phyloP scores from a whole-genome alignment of 2,797 vertebrate genomes.

The Muscicapa comitata region DNA sequence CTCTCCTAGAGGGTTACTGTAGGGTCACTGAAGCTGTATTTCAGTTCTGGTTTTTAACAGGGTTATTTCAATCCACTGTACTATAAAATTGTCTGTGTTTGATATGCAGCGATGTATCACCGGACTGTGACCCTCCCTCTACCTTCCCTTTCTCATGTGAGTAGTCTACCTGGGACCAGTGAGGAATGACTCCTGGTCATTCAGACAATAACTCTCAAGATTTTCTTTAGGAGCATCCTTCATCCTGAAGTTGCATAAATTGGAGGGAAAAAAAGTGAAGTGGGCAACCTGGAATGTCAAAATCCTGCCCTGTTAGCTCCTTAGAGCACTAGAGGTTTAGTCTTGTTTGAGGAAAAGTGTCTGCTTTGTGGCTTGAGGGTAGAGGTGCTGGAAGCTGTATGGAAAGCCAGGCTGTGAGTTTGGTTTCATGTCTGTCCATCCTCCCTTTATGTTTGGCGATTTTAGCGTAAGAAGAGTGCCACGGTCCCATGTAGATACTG shows the following conservation, averaged over 20 bases:
- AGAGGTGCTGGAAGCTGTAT: not conserved
- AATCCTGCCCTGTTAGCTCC: not conserved
- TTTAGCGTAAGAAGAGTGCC: not conserved
- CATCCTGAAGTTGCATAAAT: not conserved
- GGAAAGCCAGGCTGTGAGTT: not conserved
- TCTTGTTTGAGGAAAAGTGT: not conserved
- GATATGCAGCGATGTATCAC: not conserved
- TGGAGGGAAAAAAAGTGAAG: not conserved
- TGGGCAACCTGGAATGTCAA: not conserved
- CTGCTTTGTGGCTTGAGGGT: not conserved
- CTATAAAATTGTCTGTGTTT: not conserved
- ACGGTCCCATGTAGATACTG: not conserved
- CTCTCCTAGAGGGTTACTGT: not conserved
- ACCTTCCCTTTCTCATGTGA: not conserved
- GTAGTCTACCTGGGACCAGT: not conserved
- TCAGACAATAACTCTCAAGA: not conserved
- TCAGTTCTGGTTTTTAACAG: not conserved
- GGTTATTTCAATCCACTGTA: not conserved
- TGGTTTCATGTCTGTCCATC: not conserved
- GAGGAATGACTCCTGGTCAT: not conserved
- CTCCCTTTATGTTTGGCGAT: not conserved
- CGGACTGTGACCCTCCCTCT: not conserved
- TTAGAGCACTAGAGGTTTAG: not conserved
- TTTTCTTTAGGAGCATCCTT: not conserved
- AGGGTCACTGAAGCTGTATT: not conserved